These are phyloP conservation scores for Hafferia zeledoni DNA, from an alignment of 2,797 vertebrate genomes.

Conservation along the genomic window DNA sequence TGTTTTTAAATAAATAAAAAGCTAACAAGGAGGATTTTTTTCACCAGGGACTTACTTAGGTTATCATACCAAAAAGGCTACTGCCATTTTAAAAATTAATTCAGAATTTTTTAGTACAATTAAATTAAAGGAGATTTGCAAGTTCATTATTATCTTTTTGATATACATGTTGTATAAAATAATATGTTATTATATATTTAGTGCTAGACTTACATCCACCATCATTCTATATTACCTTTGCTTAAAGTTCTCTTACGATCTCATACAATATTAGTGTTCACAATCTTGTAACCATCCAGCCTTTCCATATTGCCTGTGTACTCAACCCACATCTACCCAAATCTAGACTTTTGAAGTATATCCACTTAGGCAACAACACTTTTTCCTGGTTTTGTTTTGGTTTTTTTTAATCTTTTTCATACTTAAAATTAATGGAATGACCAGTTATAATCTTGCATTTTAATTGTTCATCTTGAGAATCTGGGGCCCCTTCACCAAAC, in stretches of 20 bases:
- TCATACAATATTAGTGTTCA: background rate
- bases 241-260: background rate
- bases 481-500: background rate
- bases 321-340: background rate
- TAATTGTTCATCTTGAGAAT: background rate
- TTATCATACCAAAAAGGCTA: background rate
- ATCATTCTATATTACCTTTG: background rate
- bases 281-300: background rate
- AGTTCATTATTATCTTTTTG: background rate
- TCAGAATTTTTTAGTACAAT: background rate
- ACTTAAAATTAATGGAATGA: background rate
- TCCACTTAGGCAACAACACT: background rate
- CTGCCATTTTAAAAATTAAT: background rate
- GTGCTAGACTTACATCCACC: background rate
- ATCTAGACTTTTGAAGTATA: background rate
- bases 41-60: background rate
- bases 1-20: background rate
- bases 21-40: background rate
- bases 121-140: background rate
- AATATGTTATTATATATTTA: background rate
- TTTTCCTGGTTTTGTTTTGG: background rate
- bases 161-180: background rate
- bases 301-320: background rate
- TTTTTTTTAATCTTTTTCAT: background rate
- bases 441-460: background rate